phyloP scores from a whole-genome alignment of 2,797 vertebrate species.

The Oreortyx pictus region DNA sequence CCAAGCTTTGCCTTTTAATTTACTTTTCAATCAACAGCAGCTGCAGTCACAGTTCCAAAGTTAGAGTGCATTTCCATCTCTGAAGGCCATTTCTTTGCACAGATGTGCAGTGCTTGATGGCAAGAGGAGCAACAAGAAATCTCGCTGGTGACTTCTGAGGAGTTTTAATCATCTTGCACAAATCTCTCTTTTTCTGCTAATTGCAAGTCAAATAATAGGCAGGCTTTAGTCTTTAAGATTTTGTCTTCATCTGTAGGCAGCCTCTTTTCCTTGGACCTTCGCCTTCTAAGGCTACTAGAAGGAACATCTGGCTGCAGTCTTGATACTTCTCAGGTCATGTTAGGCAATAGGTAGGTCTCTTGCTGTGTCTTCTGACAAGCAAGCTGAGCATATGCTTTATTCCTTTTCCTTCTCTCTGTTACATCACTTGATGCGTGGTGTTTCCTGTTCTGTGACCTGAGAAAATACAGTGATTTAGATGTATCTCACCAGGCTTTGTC shows the following conservation, averaged over 20 bases:
- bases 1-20: not conserved
- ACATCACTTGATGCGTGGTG: not conserved
- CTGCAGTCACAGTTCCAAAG: not conserved
- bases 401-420: not conserved
- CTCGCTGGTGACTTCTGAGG: not conserved
- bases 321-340: not conserved
- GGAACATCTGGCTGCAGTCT: not conserved
- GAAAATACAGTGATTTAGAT: not conserved
- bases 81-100: not conserved
- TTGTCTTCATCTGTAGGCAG: not conserved
- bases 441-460: not conserved
- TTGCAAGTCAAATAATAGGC: not conserved
- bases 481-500: not conserved
- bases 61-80: not conserved
- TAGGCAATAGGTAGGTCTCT: not conserved
- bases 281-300: not conserved
- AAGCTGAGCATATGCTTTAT: not conserved
- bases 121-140: not conserved
- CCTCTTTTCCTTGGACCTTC: not conserved
- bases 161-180: not conserved
- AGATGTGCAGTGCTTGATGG: not conserved
- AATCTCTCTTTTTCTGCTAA: not conserved
- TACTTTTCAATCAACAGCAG: not conserved
- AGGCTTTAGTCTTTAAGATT: not conserved
- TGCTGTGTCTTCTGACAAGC: fast-evolving